A percentile compares a stretch with the other conserved stretches of the same genome.
These are phyloP conservation scores for Drosophila mercatorum DNA, from an alignment of 2,888 invertebrate species.

Conservation along the genomic window DNA sequence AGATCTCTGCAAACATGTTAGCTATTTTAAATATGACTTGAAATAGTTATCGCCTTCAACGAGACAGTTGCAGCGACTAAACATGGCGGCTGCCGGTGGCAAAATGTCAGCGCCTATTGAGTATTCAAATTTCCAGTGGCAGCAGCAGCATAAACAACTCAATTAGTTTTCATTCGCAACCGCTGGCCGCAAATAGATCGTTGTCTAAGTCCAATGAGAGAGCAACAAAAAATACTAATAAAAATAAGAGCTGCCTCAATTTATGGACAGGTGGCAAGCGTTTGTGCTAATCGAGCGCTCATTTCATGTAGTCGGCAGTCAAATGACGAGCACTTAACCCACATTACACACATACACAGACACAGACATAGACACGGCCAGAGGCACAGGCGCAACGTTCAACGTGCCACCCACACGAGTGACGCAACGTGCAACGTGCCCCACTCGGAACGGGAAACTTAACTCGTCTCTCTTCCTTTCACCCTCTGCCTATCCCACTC, in stretches of 20 bases:
- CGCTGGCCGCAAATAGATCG: slow-evolving; percentile 12
- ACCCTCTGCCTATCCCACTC: neutral
- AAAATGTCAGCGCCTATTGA: slow-evolving; percentile 44
- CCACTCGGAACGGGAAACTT: slow-evolving; percentile 25
- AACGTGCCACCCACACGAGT: slow-evolving; percentile 29
- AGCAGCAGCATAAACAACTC: slow-evolving; percentile 53
- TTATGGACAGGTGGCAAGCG: slow-evolving; percentile 33
- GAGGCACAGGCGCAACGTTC: slow-evolving; percentile 10
- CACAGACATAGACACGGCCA: too few relatives aligned
- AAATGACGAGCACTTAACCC: slow-evolving; percentile 42
- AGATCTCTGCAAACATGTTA: neutral
- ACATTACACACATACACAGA: slow-evolving; percentile 13
- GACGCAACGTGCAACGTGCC: slow-evolving; percentile 36
- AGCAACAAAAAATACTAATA: neutral
- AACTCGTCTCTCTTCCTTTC: slow-evolving; percentile 2
- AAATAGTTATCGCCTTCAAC: neutral
- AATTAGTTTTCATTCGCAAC: slow-evolving; percentile 45
- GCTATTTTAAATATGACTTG: neutral
- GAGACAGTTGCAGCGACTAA: slow-evolving; percentile 57
- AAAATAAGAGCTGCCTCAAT: slow-evolving; percentile 10
- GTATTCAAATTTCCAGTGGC: slow-evolving; percentile 24
- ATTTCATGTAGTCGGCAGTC: slow-evolving; percentile 38
- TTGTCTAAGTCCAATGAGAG: neutral
- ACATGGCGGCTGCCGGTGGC: slow-evolving; percentile 48
- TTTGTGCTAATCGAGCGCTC: slow-evolving; percentile 38